These are phyloP conservation scores for Rhadinocentrus ornatus DNA, from an alignment of 2,797 vertebrate genomes.

Conservation along the genomic window DNA sequence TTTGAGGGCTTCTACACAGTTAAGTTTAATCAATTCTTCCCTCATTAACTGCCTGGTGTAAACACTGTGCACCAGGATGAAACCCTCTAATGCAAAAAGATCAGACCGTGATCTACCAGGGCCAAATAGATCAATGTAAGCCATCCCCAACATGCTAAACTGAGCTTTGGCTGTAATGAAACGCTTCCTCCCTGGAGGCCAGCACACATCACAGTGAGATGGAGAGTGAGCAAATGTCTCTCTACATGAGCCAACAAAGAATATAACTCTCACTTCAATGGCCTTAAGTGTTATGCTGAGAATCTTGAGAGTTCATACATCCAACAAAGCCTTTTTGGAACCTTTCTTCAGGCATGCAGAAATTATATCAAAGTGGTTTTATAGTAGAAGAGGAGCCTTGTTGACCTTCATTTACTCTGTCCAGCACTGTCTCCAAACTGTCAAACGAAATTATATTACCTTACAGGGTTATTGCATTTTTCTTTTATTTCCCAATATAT, in stretches of 20 bases:
- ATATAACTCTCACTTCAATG: constrained; percentile 49
- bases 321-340: constrained; percentile 40
- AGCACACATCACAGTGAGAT: constrained; percentile 35
- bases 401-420: constrained; percentile 22
- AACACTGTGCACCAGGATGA: constrained; percentile 23
- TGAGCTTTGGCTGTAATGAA: constrained; percentile 65
- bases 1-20: neutral
- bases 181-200: constrained; percentile 55
- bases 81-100: constrained; percentile 34
- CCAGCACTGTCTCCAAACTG: constrained; percentile 17
- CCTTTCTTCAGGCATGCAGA: constrained; percentile 39
- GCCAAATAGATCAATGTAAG: constrained; percentile 67
- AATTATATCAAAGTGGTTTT: constrained; percentile 20
- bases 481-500: too few relatives aligned
- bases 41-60: constrained; percentile 50
- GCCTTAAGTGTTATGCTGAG: constrained; percentile 37
- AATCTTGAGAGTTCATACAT: constrained; percentile 47
- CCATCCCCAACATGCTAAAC: constrained; percentile 66
- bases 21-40: constrained; percentile 30
- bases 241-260: constrained; percentile 46
- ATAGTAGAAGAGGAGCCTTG: constrained; percentile 17
- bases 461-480: neutral
- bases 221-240: constrained; percentile 42
- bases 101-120: constrained; percentile 27
- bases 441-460: constrained; percentile 1